Conservation (phyloP, 1,140 invertebrate genomes). For the Eumaeus atala region DNA sequence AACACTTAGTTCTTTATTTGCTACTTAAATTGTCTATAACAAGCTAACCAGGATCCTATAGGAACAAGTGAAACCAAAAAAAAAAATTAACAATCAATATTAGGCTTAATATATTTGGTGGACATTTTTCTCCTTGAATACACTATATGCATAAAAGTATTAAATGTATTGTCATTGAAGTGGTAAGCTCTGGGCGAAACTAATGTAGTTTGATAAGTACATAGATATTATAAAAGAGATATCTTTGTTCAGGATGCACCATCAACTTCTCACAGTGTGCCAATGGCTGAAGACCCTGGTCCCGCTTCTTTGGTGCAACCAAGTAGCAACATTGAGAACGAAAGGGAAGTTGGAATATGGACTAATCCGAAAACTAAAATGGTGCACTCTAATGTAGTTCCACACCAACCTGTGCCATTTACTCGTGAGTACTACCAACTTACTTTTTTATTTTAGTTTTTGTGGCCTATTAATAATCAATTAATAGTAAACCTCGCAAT, state of each 20-base stretch:
- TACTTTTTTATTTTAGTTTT: neutral
- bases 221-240: neutral
- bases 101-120: too few relatives aligned
- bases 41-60: too few relatives aligned
- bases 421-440: slow-evolving; percentile 47
- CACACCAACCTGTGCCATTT: slow-evolving; percentile 60
- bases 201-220: neutral
- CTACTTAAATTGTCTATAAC: too few relatives aligned
- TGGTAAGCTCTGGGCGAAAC: too few relatives aligned
- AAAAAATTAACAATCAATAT: too few relatives aligned
- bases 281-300: slow-evolving; percentile 46
- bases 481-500: too few relatives aligned
- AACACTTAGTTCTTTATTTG: too few relatives aligned
- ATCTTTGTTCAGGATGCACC: slow-evolving; percentile 44
- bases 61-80: too few relatives aligned
- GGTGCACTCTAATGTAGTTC: slow-evolving; percentile 60
- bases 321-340: slow-evolving; percentile 59
- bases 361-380: slow-evolving; percentile 69
- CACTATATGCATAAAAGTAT: too few relatives aligned
- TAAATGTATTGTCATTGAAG: too few relatives aligned
- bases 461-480: too few relatives aligned
- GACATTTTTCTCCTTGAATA: too few relatives aligned
- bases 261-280: slow-evolving; percentile 54
- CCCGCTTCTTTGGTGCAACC: slow-evolving; percentile 60
- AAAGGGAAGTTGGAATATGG: slow-evolving; percentile 71